Evolutionary conservation across 2,888 invertebrate species (phyloP).

Genomic region (Dryococelus australis): DNA sequence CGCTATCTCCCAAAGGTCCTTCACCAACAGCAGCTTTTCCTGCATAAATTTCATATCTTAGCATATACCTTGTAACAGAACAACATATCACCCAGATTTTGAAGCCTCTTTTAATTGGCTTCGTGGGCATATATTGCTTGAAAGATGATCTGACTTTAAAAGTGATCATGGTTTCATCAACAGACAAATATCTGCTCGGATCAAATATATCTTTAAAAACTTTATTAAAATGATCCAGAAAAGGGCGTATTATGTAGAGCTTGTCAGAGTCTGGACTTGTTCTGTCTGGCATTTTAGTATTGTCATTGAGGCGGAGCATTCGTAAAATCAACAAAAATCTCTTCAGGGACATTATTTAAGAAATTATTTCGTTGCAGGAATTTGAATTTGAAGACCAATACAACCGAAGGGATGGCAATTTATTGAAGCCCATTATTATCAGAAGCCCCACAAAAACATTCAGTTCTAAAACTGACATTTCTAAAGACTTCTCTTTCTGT

Average conservation of each 20-base stretch:
- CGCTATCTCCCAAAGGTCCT: background rate
- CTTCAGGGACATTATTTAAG: slow-evolving; percentile 32
- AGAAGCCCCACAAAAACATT: background rate
- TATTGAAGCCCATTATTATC: slow-evolving; percentile 18
- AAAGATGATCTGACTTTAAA: slow-evolving; percentile 44
- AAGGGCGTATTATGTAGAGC: slow-evolving; percentile 34
- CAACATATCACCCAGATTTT: slow-evolving; percentile 44
- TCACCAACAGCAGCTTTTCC: background rate
- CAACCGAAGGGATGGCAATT: background rate
- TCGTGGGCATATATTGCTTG: no score
- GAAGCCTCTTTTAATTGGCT: slow-evolving; percentile 45
- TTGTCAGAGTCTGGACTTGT: slow-evolving; percentile 34
- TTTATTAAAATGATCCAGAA: slow-evolving; percentile 13
- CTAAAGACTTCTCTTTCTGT: background rate
- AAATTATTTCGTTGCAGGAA: slow-evolving; percentile 5
- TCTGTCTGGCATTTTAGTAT: no score
- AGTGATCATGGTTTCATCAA: slow-evolving; percentile 42
- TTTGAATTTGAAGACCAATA: background rate
- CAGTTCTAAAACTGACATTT: background rate
- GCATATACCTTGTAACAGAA: slow-evolving; percentile 43
- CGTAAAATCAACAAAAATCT: slow-evolving; percentile 32
- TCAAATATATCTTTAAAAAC: slow-evolving; percentile 31
- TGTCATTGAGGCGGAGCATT: slow-evolving; percentile 36
- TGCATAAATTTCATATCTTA: slow-evolving; percentile 37
- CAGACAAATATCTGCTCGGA: slow-evolving; percentile 18